phyloP scores from a whole-genome alignment of 2,888 invertebrate genomes.

The Zhengitettix transpicula region DNA sequence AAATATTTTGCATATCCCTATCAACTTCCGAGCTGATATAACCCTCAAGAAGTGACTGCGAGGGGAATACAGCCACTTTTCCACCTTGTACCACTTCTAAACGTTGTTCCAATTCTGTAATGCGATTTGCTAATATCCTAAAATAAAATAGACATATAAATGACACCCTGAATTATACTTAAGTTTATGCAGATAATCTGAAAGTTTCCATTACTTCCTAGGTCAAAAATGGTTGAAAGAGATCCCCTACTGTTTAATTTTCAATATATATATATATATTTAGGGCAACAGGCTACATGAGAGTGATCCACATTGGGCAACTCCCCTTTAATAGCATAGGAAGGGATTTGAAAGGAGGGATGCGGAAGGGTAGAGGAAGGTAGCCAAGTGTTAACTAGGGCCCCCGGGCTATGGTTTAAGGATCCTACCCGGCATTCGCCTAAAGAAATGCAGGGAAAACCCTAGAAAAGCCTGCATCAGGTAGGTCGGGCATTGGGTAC shows the following conservation, averaged over 20 bases:
- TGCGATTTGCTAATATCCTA: conserved; percentile 64
- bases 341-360: no score
- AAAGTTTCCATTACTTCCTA: neutral
- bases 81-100: conserved; percentile 43
- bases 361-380: no score
- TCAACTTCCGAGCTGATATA: conserved; percentile 36
- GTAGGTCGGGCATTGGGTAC: no score
- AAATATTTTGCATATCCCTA: conserved; percentile 21
- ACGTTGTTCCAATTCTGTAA: conserved; percentile 65
- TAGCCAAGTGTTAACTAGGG: no score
- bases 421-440: no score
- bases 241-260: neutral
- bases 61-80: conserved; percentile 38
- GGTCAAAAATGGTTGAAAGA: neutral
- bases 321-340: no score
- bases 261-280: neutral
- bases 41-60: conserved; percentile 47
- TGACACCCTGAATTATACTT: neutral
- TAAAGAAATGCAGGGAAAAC: no score
- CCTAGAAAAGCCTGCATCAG: no score
- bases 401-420: no score
- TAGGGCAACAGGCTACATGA: no score
- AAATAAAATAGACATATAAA: neutral
- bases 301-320: no score
- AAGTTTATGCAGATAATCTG: neutral